Evolutionary conservation across 1,140 invertebrate species (phyloP).

Genomic region (Macrotrachela quadricornifera): DNA sequence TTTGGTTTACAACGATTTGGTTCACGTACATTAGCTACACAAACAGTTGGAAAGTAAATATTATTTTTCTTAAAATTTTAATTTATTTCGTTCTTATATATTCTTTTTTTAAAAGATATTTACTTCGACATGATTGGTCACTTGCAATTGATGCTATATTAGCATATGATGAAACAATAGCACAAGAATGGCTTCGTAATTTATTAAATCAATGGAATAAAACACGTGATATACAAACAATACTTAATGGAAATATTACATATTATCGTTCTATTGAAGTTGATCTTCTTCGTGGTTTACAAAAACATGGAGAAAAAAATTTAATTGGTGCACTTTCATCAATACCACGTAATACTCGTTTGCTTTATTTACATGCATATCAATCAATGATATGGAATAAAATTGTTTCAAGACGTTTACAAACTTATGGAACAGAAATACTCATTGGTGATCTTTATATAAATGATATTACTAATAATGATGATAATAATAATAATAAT

Average conservation of each 20-base stretch:
- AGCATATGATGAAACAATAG: too few species aligned
- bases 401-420: constrained; percentile 49
- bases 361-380: constrained; percentile 80
- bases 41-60: constrained; percentile 48
- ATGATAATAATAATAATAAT: constrained; percentile 1
- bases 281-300: constrained; percentile 41
- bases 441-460: constrained; percentile 34
- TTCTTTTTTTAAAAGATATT: too few species aligned
- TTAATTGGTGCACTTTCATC: constrained; percentile 15
- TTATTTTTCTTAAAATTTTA: neutral
- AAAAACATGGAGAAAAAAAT: constrained; percentile 15
- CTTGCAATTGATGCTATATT: too few species aligned
- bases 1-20: constrained; percentile 91
- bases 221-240: neutral
- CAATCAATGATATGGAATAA: constrained; percentile 73
- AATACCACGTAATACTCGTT: constrained; percentile 53
- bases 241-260: neutral
- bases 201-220: neutral
- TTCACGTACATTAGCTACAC: constrained; percentile 52
- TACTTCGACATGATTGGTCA: too few species aligned
- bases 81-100: neutral
- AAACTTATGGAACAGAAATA: constrained; percentile 38
- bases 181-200: too few species aligned
- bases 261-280: neutral
- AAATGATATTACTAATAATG: neutral